Percentiles rank a stretch among this genome's conserved stretches.
Evolutionary conservation across 2,113 vertebrate species (phyloP).

Genomic region (Colossoma macropomum): DNA sequence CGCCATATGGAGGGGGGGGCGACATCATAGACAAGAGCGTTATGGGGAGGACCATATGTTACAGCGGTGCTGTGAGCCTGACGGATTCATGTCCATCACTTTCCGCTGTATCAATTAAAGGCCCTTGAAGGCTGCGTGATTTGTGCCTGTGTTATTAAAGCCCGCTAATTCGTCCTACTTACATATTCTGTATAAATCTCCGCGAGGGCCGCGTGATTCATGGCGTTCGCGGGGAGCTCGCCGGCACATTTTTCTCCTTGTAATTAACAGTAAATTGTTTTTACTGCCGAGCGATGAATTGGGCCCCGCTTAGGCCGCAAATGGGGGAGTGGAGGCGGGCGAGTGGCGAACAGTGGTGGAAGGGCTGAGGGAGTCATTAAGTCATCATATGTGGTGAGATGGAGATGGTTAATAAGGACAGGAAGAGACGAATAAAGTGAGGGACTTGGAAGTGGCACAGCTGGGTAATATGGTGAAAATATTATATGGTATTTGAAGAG

Average conservation of each 20-base stretch:
- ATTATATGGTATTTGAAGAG: background rate
- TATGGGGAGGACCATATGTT: conserved; percentile 93
- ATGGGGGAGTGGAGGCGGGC: conserved; percentile 77
- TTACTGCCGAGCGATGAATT: conserved; percentile 95
- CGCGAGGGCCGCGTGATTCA: conserved; percentile 92
- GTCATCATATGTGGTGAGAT: conserved; percentile 75
- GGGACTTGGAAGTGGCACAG: conserved; percentile 57
- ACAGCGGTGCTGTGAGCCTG: conserved; percentile 83
- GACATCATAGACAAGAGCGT: conserved; percentile 84
- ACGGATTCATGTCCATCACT: conserved; percentile 93
- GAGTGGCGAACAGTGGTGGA: conserved; percentile 72
- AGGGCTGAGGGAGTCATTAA: conserved; percentile 89
- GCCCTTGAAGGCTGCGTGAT: conserved; percentile 92
- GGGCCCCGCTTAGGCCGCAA: conserved; percentile 87
- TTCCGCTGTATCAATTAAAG: conserved; percentile 96
- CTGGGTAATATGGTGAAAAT: background rate
- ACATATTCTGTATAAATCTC: conserved; percentile 96
- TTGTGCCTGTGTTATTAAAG: conserved; percentile 97
- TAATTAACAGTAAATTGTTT: conserved; percentile 99
- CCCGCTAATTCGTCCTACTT: conserved; percentile 96
- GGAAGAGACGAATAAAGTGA: conserved; percentile 44
- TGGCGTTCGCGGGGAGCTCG: conserved; percentile 89
- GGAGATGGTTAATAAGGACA: conserved; percentile 57
- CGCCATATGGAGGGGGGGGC: conserved; percentile 86
- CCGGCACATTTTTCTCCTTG: conserved; percentile 96